A percentile compares a stretch with the other conserved stretches of the same genome.
These are phyloP conservation scores for Dromaius novaehollandiae DNA, from an alignment of 2,113 vertebrate species.

Conservation along the genomic window DNA sequence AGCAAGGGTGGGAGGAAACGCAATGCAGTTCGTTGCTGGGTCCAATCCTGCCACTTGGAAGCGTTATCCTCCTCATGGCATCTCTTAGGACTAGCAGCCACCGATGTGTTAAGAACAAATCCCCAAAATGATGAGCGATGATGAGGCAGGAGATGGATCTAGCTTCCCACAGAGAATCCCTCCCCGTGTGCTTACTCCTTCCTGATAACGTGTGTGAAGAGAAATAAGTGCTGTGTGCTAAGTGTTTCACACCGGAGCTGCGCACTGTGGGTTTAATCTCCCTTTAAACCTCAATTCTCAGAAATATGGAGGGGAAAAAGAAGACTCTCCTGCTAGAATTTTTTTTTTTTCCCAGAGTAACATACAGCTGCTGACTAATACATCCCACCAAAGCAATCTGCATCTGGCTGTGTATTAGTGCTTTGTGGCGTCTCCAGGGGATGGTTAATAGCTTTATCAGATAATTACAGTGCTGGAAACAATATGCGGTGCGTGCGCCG, in stretches of 20 bases:
- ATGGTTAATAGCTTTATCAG: conserved; percentile 35
- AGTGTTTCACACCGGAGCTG: background rate
- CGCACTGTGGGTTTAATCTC: background rate
- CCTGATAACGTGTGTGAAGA: no score
- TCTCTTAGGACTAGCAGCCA: background rate
- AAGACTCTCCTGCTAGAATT: background rate
- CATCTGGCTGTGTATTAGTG: background rate
- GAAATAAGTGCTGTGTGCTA: rapidly evolving
- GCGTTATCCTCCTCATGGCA: background rate
- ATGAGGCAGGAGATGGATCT: background rate
- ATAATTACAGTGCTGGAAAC: conserved; percentile 57
- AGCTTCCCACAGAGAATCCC: background rate
- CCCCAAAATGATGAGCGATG: background rate
- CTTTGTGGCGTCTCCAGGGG: background rate
- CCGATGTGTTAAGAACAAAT: background rate
- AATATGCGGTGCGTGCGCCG: background rate
- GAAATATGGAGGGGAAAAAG: background rate
- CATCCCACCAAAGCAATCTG: no score
- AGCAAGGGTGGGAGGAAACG: background rate
- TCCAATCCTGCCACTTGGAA: background rate
- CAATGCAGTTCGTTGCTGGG: background rate
- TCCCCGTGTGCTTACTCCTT: background rate
- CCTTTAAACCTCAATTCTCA: background rate
- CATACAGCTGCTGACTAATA: background rate
- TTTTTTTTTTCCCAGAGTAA: background rate